Base-by-base conservation (phyloP, 1,140 invertebrate genomes). In the Argopecten irradians region DNA sequence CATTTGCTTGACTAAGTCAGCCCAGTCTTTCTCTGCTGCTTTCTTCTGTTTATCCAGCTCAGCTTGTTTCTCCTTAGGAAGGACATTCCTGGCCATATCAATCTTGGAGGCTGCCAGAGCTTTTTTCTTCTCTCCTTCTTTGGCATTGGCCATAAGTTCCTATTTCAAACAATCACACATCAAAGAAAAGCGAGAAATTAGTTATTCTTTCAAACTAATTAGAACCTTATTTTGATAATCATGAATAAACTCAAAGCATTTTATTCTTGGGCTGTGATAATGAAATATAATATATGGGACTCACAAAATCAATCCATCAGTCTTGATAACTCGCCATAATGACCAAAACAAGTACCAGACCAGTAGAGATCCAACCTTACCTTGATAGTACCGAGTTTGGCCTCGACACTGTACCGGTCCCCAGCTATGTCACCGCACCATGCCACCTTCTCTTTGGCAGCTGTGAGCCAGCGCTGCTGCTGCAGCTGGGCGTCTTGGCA, bases 401-500 rank as follows among this genome's bases (percentile, higher is more conserved):
- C 97, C 96, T 99, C 98, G n/a, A 99, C 96, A 94, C 98, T 98
- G 93, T 98, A 99, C 93, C 97, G 97, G 94, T 99, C 98, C 93
- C 97, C 98, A 36, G 97, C 97, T 9, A 97, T 96, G 94, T 99
- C 98, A 90, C 97, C 96, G 95, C 98, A 99, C 98, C 98, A 99
- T n/a, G 97, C 96, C 0, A 98, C 97, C 95, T 99, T 99, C 93
- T 99, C 98, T 90, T 97, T 97, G 84, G 97, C 97, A 1, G 97
- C 97, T 82, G 96, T 96, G 5, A 99, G 96, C 94, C 97, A 97
- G 91, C 98, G 96, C 92, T 98, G 97, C 33, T 98, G 96, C 93
- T 97, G 97, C 83, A 96, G 96, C 83, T 98, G 97, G 93, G 98
- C 98, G 89, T 99, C 98, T 83, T 97, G 97, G 93, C 98, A 98